Evolutionary conservation across 1,140 invertebrate genomes (phyloP).

Genomic region (Lordiphosa clarofinis): DNA sequence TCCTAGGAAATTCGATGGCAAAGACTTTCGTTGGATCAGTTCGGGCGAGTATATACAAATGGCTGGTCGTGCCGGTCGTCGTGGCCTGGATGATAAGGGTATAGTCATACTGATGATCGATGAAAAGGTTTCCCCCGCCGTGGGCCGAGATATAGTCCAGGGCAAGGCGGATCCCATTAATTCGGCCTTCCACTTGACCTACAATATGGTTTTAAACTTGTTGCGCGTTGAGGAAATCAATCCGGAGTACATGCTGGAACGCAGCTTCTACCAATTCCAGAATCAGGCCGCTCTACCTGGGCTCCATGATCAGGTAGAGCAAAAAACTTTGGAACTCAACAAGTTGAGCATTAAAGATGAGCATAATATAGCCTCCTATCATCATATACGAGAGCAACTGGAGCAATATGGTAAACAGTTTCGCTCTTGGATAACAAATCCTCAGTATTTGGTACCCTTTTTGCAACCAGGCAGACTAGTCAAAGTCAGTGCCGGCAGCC

Average conservation of each 20-base stretch:
- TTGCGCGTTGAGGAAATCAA: slow-evolving; percentile 99
- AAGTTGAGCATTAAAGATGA: slow-evolving; percentile 86
- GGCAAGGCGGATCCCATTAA: slow-evolving; percentile 97
- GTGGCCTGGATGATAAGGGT: slow-evolving; percentile 98
- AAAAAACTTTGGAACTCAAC: slow-evolving; percentile 85
- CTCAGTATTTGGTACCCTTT: slow-evolving; percentile 95
- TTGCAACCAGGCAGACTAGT: slow-evolving; percentile 95
- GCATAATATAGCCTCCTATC: slow-evolving; percentile 90
- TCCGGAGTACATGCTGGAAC: slow-evolving; percentile 99
- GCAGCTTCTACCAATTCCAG: slow-evolving; percentile 99
- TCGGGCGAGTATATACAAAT: slow-evolving; percentile 99
- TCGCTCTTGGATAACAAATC: slow-evolving; percentile 89
- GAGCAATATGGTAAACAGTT: slow-evolving; percentile 88
- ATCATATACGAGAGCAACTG: slow-evolving; percentile 91
- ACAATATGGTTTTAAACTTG: slow-evolving; percentile 99
- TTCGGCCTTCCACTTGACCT: slow-evolving; percentile 99
- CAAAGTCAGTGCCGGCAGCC: slow-evolving; percentile 90
- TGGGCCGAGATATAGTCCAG: slow-evolving; percentile 93
- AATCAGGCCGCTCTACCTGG: slow-evolving; percentile 97
- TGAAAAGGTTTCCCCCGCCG: slow-evolving; percentile 94
- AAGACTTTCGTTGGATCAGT: slow-evolving; percentile 94
- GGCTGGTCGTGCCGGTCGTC: slow-evolving; percentile 97
- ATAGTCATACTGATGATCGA: slow-evolving; percentile 99
- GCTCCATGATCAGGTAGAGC: slow-evolving; percentile 89
- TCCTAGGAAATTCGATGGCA: slow-evolving; percentile 98